phyloP scores from a whole-genome alignment of 2,797 vertebrate species.

The Todus mexicanus region DNA sequence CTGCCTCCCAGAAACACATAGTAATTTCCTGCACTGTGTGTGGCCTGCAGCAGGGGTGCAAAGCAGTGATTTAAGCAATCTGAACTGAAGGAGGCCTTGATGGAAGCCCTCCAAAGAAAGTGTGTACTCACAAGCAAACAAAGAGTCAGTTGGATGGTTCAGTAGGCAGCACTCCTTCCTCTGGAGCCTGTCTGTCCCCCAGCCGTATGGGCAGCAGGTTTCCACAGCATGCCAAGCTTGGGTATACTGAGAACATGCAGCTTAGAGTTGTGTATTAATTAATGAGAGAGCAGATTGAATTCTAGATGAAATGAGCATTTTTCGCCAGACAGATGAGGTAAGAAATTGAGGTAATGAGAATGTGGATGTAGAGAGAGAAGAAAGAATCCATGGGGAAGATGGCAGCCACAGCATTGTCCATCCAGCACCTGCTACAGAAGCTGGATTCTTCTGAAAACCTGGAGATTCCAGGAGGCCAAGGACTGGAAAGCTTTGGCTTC shows the following conservation, averaged over 20 bases:
- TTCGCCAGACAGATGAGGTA: background rate
- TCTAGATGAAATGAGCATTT: background rate
- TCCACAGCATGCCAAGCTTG: background rate
- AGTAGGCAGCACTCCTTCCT: background rate
- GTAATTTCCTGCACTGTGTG: background rate
- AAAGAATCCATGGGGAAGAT: background rate
- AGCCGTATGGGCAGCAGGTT: background rate
- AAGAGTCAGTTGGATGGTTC: background rate
- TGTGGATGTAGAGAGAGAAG: background rate
- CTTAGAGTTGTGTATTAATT: background rate
- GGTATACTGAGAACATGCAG: background rate
- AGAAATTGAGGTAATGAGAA: background rate
- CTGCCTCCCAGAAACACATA: background rate
- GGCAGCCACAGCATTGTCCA: background rate
- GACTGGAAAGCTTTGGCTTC: background rate
- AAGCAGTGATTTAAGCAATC: background rate
- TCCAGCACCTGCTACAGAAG: fast-evolving
- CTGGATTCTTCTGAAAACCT: background rate
- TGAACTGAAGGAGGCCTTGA: background rate
- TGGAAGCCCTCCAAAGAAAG: background rate
- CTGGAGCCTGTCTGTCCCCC: background rate
- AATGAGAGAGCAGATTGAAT: background rate
- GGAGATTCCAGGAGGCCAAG: background rate
- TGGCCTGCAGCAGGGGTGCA: background rate
- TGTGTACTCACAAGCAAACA: background rate